Percentiles rank a stretch among this genome's conserved stretches.
Conservation (phyloP, 2,888 invertebrate species). For the Cryptus armator region DNA sequence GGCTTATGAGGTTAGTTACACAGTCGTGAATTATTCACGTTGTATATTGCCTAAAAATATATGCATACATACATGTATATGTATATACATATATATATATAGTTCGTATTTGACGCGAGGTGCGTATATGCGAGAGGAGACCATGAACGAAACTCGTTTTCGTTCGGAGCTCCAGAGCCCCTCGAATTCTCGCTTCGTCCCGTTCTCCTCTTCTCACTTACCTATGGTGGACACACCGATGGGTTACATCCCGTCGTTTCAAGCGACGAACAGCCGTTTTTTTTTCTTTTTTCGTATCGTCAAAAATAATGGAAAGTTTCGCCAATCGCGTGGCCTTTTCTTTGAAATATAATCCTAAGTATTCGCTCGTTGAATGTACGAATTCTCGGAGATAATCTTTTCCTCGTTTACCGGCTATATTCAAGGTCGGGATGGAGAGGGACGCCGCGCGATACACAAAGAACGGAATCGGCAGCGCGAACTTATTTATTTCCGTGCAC, state of each 20-base stretch:
- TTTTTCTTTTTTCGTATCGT: not conserved
- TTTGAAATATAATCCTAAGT: slow-evolving; percentile 17
- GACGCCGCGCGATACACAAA: slow-evolving; percentile 2
- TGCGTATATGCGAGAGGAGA: slow-evolving; percentile 27
- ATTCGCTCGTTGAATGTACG: slow-evolving; percentile 7
- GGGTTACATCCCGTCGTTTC: not conserved
- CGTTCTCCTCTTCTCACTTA: slow-evolving; percentile 5
- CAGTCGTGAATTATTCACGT: slow-evolving; percentile 1
- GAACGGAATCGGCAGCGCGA: slow-evolving; percentile 11
- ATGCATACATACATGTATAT: slow-evolving; percentile 5
- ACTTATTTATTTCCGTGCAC: slow-evolving; percentile 5
- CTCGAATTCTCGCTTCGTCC: slow-evolving; percentile 36
- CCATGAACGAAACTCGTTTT: slow-evolving; percentile 65
- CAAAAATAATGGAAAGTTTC: slow-evolving; percentile 36
- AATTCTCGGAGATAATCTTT: slow-evolving; percentile 22
- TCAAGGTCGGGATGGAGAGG: not conserved
- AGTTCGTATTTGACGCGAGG: not conserved
- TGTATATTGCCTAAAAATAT: not conserved
- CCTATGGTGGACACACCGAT: slow-evolving; percentile 10
- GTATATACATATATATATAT: not conserved
- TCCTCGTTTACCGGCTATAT: slow-evolving; percentile 3
- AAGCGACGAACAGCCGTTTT: not conserved
- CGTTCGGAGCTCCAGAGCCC: slow-evolving; percentile 33
- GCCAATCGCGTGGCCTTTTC: slow-evolving; percentile 19
- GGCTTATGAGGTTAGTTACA: slow-evolving; percentile 59